Base-by-base conservation (phyloP, 2,113 vertebrate genomes). In the Rhipidura dahli region DNA sequence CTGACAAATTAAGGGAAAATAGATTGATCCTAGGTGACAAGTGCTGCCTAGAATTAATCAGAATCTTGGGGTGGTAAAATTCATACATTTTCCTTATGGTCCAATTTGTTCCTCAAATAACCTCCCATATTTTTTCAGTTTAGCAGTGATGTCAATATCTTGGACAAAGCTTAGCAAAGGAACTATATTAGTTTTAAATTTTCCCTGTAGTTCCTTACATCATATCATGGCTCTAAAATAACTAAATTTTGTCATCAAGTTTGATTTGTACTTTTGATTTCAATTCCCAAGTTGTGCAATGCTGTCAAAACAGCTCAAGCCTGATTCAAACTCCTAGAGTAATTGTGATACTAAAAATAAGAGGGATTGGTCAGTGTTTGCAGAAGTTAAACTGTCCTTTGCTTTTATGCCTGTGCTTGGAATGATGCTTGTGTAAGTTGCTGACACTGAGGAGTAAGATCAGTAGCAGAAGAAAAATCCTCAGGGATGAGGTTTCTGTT, bases 221-320 rank as follows among this genome's bases (percentile, higher is more conserved):
- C 51, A 64, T 89, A 18, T 56, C 54, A n/a, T 66, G 22, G 42
- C 50, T 91, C 47, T 27, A 68, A 66, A 73, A 59, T 59, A 92
- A 44, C 47, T 90, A 11, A 70, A 71, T 75, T 28, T 86, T 89
- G 54, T 92, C 76, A 63, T 54, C 64, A 13, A 39, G 56, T 78
- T 86, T 87, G 47, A 19, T 83, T 88, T 63, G 17, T 63, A 35
- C 45, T 73, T 90, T 80, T 94, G 84, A 82, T 94, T 94, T 89
- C 35, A 78, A 44, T 86, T 93, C 83, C 91, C 51, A 54, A n/a
- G 19, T 54, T 59, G 27, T 13, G 2, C 39, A 73, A 81, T 11
- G 16, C 83, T 40, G 40, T 80, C 76, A 81, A 71, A 87, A 77
- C 45, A 49, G 16, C 83, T 94, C 63, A 76, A 89, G 51, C 35